These are phyloP conservation scores for Machimus atricapillus DNA, from an alignment of 2,888 invertebrate genomes.

Conservation along the genomic window DNA sequence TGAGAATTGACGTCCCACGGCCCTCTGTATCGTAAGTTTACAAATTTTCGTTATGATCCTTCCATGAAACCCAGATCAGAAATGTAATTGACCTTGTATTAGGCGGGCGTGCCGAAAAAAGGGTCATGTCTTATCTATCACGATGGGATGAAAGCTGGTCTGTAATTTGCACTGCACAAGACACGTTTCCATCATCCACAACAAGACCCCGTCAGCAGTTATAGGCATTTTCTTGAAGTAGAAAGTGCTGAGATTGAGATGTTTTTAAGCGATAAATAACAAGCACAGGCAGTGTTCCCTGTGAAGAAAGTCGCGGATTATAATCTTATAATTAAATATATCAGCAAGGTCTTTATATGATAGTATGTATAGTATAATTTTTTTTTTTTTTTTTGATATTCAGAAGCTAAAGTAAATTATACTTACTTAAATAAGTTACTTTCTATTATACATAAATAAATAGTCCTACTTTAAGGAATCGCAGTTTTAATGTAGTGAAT, in stretches of 20 bases:
- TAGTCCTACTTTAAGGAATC: no score
- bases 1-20: not conserved
- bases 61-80: conserved; percentile 21
- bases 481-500: no score
- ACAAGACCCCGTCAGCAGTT: not conserved
- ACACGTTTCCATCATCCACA: not conserved
- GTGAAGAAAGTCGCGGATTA: not conserved
- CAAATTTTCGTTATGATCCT: conserved; percentile 32
- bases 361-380: not conserved
- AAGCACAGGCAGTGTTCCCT: not conserved
- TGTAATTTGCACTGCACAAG: not conserved
- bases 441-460: no score
- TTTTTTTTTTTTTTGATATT: no score
- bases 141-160: not conserved
- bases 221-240: not conserved
- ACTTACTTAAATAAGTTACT: no score
- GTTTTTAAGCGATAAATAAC: not conserved
- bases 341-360: not conserved
- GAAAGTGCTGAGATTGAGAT: not conserved
- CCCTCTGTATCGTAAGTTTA: conserved; percentile 20
- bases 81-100: conserved; percentile 26
- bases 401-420: not conserved
- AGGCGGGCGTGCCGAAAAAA: not conserved
- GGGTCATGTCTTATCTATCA: not conserved
- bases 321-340: not conserved